Conservation (phyloP, 2,113 vertebrate genomes). For the Oncorhynchus kisutch region DNA sequence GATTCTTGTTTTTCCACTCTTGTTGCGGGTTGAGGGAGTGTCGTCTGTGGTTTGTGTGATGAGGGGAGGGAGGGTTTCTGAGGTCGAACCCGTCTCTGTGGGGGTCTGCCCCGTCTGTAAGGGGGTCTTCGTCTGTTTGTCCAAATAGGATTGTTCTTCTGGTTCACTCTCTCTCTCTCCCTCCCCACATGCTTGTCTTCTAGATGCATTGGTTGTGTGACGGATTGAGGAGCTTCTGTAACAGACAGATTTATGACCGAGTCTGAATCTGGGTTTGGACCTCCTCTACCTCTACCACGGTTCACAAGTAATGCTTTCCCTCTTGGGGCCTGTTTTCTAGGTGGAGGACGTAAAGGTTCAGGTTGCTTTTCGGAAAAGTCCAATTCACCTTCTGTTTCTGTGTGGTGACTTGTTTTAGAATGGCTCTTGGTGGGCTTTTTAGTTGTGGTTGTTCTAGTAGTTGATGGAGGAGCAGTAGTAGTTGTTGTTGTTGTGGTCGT, state of each 20-base stretch:
- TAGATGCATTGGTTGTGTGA: conserved; percentile 12
- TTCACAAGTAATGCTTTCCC: conserved; percentile 24
- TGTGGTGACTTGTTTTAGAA: not conserved
- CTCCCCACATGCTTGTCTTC: conserved; percentile 34
- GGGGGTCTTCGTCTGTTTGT: conserved; percentile 61
- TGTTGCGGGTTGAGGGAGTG: conserved; percentile 28
- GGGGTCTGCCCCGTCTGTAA: conserved; percentile 64
- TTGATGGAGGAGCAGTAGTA: no score
- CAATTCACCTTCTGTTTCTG: not conserved
- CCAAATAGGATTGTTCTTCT: conserved; percentile 29
- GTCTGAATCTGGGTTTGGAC: conserved; percentile 17
- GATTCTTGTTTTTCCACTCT: conserved; percentile 30
- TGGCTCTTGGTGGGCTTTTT: not conserved
- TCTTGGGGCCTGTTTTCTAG: conserved; percentile 13
- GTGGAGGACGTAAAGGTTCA: conserved; percentile 11
- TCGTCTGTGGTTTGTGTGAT: conserved; percentile 41
- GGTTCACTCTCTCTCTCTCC: conserved; percentile 32
- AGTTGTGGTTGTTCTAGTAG: no score
- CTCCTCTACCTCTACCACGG: not conserved
- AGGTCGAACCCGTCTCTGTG: conserved; percentile 51
- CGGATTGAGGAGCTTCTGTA: conserved; percentile 11
- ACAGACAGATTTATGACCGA: conserved; percentile 23
- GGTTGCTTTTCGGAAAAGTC: conserved; percentile 11
- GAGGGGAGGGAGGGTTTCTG: conserved; percentile 31
- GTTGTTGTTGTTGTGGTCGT: not conserved